Percentiles rank a stretch among this genome's conserved stretches.
phyloP scores from a whole-genome alignment of 2,113 vertebrate genomes.

The Scomber japonicus region DNA sequence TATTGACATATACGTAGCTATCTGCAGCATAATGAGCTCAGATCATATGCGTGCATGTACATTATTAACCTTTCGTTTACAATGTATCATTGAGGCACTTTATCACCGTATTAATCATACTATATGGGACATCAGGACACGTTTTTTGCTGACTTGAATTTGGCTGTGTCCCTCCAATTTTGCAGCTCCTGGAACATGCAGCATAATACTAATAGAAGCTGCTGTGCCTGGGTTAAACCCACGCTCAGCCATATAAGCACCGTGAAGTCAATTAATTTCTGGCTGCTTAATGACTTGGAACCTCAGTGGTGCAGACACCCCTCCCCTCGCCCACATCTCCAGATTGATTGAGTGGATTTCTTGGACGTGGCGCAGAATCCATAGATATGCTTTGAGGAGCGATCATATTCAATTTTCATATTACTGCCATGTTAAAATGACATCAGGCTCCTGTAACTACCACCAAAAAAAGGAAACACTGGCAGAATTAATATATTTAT shows the following conservation, averaged over 20 bases:
- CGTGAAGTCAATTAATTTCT: conserved; percentile 86
- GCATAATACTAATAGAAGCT: conserved; percentile 76
- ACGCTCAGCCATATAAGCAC: conserved; percentile 80
- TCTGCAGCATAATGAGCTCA: conserved; percentile 49
- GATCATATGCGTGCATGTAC: conserved; percentile 48
- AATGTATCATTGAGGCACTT: conserved; percentile 62
- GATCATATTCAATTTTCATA: conserved; percentile 71
- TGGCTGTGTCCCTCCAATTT: conserved; percentile 50
- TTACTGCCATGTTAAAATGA: conserved; percentile 54
- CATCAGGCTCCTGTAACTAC: conserved; percentile 51
- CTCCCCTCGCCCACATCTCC: conserved; percentile 70
- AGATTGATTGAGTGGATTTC: conserved; percentile 80
- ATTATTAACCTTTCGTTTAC: conserved; percentile 72
- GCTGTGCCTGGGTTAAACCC: conserved; percentile 76
- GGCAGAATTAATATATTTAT: conserved; percentile 47
- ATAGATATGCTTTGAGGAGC: conserved; percentile 62
- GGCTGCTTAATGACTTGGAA: conserved; percentile 86
- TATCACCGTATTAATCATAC: conserved; percentile 68
- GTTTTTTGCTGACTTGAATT: conserved; percentile 69
- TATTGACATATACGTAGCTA: conserved; percentile 49
- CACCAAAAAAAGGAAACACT: conserved; percentile 17
- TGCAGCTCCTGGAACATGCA: conserved; percentile 57
- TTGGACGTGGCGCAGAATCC: conserved; percentile 74
- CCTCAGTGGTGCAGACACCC: conserved; percentile 71
- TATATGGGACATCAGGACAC: conserved; percentile 56